Evolutionary conservation across 2,888 invertebrate species (phyloP).

Genomic region (Tipula unca): DNA sequence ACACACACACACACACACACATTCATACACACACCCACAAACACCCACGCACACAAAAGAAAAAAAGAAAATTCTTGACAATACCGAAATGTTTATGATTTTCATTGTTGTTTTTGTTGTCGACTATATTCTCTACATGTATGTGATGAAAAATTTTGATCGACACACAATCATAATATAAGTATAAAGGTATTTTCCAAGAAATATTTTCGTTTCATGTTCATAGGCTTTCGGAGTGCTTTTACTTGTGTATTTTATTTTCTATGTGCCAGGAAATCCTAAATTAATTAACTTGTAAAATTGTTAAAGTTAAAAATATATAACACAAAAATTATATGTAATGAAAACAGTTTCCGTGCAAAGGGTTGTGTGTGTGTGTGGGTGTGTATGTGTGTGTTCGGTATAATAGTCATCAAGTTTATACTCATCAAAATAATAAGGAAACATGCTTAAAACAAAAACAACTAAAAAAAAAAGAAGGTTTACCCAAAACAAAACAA

Average conservation of each 20-base stretch:
- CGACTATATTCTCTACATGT: background rate
- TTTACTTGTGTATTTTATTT: background rate
- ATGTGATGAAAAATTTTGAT: background rate
- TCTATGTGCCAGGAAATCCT: background rate
- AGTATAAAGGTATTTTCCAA: background rate
- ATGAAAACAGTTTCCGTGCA: background rate
- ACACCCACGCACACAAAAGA: background rate
- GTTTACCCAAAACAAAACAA: background rate
- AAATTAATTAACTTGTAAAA: background rate
- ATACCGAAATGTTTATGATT: background rate
- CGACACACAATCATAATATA: background rate
- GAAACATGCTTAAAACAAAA: background rate
- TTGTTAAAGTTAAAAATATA: background rate
- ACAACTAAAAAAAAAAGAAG: background rate
- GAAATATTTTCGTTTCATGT: background rate
- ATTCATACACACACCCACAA: background rate
- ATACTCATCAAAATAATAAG: constrained; percentile 8
- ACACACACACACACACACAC: background rate
- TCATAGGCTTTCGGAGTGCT: background rate
- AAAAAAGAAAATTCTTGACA: background rate
- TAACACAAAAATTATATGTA: background rate
- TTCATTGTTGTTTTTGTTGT: background rate
- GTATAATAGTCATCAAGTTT: background rate
- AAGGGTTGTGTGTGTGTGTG: background rate
- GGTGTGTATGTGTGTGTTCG: background rate